A percentile compares a stretch with the other conserved stretches of the same genome.
Conservation (phyloP, 1,140 invertebrate genomes). For the Neotoxoptera formosana region DNA sequence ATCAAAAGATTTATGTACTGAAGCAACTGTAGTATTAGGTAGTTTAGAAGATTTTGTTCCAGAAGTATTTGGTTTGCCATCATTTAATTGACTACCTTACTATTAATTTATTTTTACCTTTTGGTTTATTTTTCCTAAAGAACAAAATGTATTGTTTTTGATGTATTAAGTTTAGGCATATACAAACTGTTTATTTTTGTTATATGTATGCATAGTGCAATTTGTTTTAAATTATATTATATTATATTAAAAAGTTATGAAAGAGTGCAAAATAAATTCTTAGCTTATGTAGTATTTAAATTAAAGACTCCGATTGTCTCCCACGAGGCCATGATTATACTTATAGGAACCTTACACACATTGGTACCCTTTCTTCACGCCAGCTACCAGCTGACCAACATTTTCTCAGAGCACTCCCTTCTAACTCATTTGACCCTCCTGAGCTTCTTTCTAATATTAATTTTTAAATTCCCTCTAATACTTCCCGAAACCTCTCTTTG, state of each 20-base stretch:
- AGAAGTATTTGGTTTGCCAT: constrained; percentile 84
- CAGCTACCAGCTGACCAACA: no score
- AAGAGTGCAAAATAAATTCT: no score
- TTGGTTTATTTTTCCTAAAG: not conserved
- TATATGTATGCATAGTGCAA: not conserved
- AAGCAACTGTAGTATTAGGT: constrained; percentile 76
- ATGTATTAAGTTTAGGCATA: not conserved
- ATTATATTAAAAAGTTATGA: not conserved
- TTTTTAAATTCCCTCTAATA: no score
- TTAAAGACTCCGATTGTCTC: no score
- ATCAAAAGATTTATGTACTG: constrained; percentile 68
- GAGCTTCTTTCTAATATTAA: no score
- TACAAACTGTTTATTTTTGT: not conserved
- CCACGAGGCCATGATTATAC: no score
- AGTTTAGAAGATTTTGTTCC: constrained; percentile 84
- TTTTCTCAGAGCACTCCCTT: no score
- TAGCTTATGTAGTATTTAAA: no score
- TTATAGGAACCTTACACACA: no score
- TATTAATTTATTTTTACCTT: not conserved
- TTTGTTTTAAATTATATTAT: not conserved
- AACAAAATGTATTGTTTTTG: not conserved
- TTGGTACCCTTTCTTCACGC: no score
- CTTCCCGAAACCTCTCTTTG: no score
- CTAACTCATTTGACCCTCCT: no score
- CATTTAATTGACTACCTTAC: constrained; percentile 64